Evolutionary conservation across 2,797 vertebrate species (phyloP).

Genomic region (Cyprinella venusta): DNA sequence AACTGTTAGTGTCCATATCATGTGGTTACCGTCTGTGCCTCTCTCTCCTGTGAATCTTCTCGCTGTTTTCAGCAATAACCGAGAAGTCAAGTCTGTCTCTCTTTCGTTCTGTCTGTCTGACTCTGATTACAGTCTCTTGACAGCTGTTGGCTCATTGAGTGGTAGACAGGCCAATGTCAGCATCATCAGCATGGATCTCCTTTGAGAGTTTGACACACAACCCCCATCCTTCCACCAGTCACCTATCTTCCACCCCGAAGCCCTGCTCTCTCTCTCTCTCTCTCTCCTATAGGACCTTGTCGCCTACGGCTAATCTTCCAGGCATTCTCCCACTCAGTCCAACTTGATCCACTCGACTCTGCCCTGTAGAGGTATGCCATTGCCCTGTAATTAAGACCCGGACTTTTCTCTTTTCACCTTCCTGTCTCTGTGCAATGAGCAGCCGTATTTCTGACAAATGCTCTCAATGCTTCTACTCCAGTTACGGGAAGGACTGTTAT

Average conservation of each 20-base stretch:
- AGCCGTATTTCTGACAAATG: slow-evolving; percentile 44
- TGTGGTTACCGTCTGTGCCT: not conserved
- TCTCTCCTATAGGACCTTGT: slow-evolving; percentile 51
- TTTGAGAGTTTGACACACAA: slow-evolving; percentile 58
- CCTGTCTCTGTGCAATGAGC: slow-evolving; percentile 25
- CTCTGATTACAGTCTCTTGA: slow-evolving; percentile 60
- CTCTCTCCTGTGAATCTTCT: slow-evolving; percentile 8
- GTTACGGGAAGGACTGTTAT: slow-evolving; percentile 25
- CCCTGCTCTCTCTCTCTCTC: slow-evolving; percentile 58
- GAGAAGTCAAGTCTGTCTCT: slow-evolving; percentile 22
- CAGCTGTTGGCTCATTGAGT: slow-evolving; percentile 68
- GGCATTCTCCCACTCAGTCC: slow-evolving; percentile 36
- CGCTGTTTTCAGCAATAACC: slow-evolving; percentile 6
- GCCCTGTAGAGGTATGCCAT: slow-evolving; percentile 32
- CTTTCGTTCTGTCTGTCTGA: slow-evolving; percentile 31
- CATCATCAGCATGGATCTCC: slow-evolving; percentile 71
- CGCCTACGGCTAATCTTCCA: slow-evolving; percentile 52
- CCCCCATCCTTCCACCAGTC: slow-evolving; percentile 64
- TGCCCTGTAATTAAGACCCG: slow-evolving; percentile 54
- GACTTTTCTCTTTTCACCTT: slow-evolving; percentile 42
- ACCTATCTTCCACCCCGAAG: slow-evolving; percentile 66
- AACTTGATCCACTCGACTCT: slow-evolving; percentile 11
- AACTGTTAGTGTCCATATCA: slow-evolving; percentile 31
- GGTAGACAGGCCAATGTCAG: slow-evolving; percentile 70
- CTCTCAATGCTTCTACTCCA: slow-evolving; percentile 12